Percentiles rank a stretch among this genome's conserved stretches.
Conservation (phyloP, 2,113 vertebrate species). For the Thryonomys swinderianus region DNA sequence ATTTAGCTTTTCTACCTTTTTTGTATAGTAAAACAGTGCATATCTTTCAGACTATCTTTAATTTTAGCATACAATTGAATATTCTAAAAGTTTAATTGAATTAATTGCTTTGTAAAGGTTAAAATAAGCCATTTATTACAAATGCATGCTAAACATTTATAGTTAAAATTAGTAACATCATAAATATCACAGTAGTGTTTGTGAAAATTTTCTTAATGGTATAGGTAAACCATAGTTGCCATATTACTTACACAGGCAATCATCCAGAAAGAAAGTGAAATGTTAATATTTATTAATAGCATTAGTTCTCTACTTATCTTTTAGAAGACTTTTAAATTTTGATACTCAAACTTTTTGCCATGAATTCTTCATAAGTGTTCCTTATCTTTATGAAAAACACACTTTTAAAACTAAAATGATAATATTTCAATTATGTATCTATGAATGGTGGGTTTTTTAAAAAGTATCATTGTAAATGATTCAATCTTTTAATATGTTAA, state of each 20-base stretch:
- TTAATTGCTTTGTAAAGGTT: constrained; percentile 45
- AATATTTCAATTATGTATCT: constrained; percentile 34
- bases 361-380: constrained; percentile 46
- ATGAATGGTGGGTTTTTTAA: not conserved
- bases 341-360: not conserved
- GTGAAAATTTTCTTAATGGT: constrained; percentile 21
- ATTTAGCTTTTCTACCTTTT: constrained; percentile 24
- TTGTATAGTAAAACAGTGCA: not conserved
- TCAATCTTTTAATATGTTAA: constrained; percentile 26
- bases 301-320: not conserved
- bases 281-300: not conserved
- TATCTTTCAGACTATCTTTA: constrained; percentile 6
- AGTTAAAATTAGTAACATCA: constrained; percentile 49
- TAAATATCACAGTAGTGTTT: not conserved
- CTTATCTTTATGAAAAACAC: constrained; percentile 48
- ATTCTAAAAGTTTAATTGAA: constrained; percentile 47
- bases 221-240: constrained; percentile 10
- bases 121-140: constrained; percentile 50
- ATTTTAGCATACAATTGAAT: constrained; percentile 6
- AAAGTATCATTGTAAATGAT: constrained; percentile 3
- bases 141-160: constrained; percentile 30
- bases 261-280: constrained; percentile 29
- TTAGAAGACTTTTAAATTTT: constrained; percentile 17
- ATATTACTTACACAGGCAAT: constrained; percentile 1
- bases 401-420: constrained; percentile 38